Evolutionary conservation across 2,797 vertebrate genomes (phyloP).

Genomic region (Podargus strigoides): DNA sequence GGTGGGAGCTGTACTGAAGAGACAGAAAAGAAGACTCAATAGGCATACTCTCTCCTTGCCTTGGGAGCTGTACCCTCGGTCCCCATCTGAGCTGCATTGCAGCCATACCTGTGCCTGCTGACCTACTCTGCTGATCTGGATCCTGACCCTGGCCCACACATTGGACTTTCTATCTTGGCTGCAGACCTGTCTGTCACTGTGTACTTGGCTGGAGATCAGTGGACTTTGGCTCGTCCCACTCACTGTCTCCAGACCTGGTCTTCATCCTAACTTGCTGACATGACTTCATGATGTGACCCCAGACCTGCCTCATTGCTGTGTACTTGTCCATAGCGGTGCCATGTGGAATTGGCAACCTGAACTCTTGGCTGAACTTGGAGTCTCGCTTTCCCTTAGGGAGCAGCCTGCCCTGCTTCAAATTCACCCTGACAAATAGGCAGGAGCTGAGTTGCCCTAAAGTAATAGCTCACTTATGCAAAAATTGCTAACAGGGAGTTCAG

Average conservation of each 20-base stretch:
- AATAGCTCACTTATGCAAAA: not conserved
- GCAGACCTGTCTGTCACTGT: not conserved
- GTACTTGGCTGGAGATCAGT: not conserved
- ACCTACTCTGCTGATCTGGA: fast-evolving
- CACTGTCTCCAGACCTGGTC: not conserved
- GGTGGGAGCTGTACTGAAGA: not conserved
- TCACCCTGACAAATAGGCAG: not conserved
- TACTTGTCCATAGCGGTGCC: not conserved
- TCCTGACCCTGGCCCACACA: not conserved
- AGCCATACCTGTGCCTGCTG: not conserved
- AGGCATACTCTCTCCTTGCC: not conserved
- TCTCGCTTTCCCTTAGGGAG: not conserved
- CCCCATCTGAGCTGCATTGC: not conserved
- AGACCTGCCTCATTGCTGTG: not conserved
- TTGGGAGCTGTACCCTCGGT: not conserved
- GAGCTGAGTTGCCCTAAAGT: not conserved
- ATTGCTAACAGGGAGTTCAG: not conserved
- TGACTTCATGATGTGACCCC: not conserved
- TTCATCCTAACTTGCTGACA: not conserved
- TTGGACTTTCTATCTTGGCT: not conserved
- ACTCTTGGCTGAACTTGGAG: not conserved
- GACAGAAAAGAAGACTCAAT: not conserved
- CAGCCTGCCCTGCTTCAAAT: not conserved
- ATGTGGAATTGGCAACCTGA: not conserved
- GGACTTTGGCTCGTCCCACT: not conserved